Percentiles rank a stretch among this genome's conserved stretches.
phyloP scores from a whole-genome alignment of 37 sponge, comb jelly and placozoan genomes.

The Haliclona indistincta region DNA sequence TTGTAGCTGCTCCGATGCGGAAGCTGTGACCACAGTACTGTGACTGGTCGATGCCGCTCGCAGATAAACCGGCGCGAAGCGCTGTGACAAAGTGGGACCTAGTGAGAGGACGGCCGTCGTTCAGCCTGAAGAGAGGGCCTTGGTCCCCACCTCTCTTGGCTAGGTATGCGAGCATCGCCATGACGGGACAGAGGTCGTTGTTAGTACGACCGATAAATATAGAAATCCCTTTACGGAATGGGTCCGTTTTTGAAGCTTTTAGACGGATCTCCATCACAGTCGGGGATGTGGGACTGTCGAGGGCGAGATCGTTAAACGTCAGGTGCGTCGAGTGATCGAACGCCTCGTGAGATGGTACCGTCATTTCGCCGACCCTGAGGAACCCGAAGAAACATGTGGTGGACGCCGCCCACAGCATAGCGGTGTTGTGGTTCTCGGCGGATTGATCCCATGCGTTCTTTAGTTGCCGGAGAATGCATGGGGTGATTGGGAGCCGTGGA shows the following conservation, averaged over 20 bases:
- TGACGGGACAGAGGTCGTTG: constrained; percentile 13
- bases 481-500: constrained; percentile 26
- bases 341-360: no score
- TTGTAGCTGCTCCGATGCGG: constrained; percentile 37
- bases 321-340: constrained; percentile 20
- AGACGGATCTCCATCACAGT: not conserved
- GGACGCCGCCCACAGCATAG: constrained; percentile 41
- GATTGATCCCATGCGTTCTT: not conserved
- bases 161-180: constrained; percentile 19
- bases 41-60: constrained; percentile 8
- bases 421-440: not conserved
- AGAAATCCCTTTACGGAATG: constrained; percentile 17
- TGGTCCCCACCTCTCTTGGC: not conserved
- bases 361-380: constrained; percentile 24
- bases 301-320: constrained; percentile 17
- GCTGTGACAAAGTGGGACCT: constrained; percentile 11
- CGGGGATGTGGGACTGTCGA: constrained; percentile 2
- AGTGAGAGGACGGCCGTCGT: constrained; percentile 4
- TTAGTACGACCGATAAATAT: constrained; percentile 11
- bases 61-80: not conserved
- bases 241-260: constrained; percentile 36
- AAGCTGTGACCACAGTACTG: constrained; percentile 29
- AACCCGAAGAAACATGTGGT: constrained; percentile 36
- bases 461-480: constrained; percentile 9
- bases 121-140: constrained; percentile 16